Evolutionary conservation across 2,888 invertebrate species (phyloP).

Genomic region (Plebejus argus): DNA sequence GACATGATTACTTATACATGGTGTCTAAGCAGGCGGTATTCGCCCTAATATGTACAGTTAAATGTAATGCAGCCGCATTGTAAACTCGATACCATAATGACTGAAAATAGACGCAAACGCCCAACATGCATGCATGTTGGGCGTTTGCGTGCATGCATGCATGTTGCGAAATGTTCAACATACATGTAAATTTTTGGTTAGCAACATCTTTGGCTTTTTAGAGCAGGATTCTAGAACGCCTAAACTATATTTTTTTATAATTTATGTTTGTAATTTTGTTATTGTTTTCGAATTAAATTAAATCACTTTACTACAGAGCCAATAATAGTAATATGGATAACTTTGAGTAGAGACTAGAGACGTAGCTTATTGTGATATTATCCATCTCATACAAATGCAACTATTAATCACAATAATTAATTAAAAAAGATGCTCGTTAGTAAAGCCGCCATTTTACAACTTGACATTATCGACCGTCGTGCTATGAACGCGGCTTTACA

Average conservation of each 20-base stretch:
- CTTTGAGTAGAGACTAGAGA: too few relatives aligned
- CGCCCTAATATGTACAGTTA: not conserved
- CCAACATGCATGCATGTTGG: not conserved
- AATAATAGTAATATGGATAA: too few relatives aligned
- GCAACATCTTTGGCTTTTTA: too few relatives aligned
- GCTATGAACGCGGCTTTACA: conserved; percentile 26
- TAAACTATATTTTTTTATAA: too few relatives aligned
- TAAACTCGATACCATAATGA: not conserved
- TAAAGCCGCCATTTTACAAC: not conserved
- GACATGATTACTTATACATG: not conserved
- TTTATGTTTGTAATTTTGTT: too few relatives aligned
- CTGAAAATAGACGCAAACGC: not conserved
- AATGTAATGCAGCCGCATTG: not conserved
- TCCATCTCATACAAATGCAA: too few relatives aligned
- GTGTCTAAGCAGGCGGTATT: not conserved
- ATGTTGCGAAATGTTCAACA: too few relatives aligned
- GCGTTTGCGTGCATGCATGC: too few relatives aligned
- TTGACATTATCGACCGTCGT: not conserved
- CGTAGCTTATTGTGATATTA: too few relatives aligned
- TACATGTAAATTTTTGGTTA: not conserved
- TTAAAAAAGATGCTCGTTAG: not conserved
- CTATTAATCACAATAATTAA: not conserved
- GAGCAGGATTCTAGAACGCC: too few relatives aligned
- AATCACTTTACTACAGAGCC: too few relatives aligned
- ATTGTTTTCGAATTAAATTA: too few relatives aligned